Percentiles rank a stretch among this genome's conserved stretches.
phyloP scores from a whole-genome alignment of 2,113 vertebrate species.

The Sebastes fasciatus region DNA sequence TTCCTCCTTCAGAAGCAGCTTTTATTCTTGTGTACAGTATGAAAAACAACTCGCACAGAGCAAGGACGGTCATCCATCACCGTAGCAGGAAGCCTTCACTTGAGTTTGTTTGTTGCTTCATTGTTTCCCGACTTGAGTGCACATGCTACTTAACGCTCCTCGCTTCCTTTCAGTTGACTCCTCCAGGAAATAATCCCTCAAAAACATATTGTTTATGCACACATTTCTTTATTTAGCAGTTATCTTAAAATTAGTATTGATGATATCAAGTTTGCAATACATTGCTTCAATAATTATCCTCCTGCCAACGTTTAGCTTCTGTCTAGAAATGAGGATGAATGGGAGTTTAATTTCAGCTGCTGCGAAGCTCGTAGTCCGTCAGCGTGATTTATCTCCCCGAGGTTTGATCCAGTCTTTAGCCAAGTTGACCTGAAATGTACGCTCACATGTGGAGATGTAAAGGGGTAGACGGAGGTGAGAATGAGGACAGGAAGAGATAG shows the following conservation, averaged over 20 bases:
- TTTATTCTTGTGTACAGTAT: not conserved
- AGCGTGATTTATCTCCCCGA: slow-evolving; percentile 11
- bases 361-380: not conserved
- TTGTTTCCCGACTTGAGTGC: slow-evolving; percentile 57
- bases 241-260: not conserved
- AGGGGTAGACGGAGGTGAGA: slow-evolving; percentile 33
- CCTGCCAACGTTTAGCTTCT: slow-evolving; percentile 8
- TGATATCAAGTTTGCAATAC: not conserved
- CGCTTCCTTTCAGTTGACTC: slow-evolving; percentile 24
- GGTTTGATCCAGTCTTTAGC: slow-evolving; percentile 10
- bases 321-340: slow-evolving; percentile 11
- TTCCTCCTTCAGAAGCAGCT: not conserved
- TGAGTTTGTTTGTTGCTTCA: slow-evolving; percentile 55
- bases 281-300: not conserved
- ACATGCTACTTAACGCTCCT: slow-evolving; percentile 29
- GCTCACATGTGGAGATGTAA: not conserved
- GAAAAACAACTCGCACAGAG: slow-evolving; percentile 19
- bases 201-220: slow-evolving; percentile 13
- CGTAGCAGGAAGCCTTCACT: slow-evolving; percentile 62
- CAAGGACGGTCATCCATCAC: slow-evolving; percentile 7
- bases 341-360: slow-evolving; percentile 16
- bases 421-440: slow-evolving; percentile 27
- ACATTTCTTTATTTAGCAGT: not conserved
- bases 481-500: slow-evolving; percentile 62
- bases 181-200: slow-evolving; percentile 55